A percentile compares a stretch with the other conserved stretches of the same genome.
These are phyloP conservation scores for Cephus cinctus DNA, from an alignment of 1,140 invertebrate species.

Conservation along the genomic window DNA sequence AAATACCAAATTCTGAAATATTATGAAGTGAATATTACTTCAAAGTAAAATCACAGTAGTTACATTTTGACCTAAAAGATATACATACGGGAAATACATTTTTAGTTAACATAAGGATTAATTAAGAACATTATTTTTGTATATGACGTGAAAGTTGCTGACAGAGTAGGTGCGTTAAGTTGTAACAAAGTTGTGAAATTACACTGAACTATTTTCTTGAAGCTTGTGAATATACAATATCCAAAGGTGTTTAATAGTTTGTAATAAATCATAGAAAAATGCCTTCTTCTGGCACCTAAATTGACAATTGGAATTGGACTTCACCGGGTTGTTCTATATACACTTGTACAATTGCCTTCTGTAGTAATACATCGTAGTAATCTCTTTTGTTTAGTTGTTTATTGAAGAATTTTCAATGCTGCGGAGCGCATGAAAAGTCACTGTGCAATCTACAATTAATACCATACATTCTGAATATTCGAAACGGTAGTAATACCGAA, in stretches of 20 bases:
- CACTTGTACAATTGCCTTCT: slow-evolving; percentile 21
- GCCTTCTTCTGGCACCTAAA: slow-evolving; percentile 13
- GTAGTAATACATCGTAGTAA: slow-evolving; percentile 14
- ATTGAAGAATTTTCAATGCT: not conserved
- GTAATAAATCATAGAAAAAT: slow-evolving; percentile 10
- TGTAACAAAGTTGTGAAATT: not conserved
- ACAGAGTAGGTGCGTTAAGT: not conserved
- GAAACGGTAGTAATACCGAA: not conserved
- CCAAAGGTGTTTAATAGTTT: slow-evolving; percentile 1
- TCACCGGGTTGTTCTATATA: slow-evolving; percentile 24
- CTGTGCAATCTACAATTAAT: not conserved
- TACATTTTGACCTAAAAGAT: not conserved
- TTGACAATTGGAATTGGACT: slow-evolving; percentile 14
- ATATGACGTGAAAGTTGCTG: not conserved
- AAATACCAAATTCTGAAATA: not conserved
- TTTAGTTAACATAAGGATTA: not conserved
- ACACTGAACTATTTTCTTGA: not conserved
- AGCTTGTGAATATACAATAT: not conserved
- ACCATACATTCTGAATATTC: not conserved
- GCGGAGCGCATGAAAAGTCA: not conserved
- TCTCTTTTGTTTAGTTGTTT: not conserved
- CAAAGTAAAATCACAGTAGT: not conserved
- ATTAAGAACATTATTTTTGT: not conserved
- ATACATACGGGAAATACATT: not conserved
- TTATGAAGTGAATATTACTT: not conserved